Conservation (phyloP, 2,797 vertebrate species). For the Epinephelus awoara region DNA sequence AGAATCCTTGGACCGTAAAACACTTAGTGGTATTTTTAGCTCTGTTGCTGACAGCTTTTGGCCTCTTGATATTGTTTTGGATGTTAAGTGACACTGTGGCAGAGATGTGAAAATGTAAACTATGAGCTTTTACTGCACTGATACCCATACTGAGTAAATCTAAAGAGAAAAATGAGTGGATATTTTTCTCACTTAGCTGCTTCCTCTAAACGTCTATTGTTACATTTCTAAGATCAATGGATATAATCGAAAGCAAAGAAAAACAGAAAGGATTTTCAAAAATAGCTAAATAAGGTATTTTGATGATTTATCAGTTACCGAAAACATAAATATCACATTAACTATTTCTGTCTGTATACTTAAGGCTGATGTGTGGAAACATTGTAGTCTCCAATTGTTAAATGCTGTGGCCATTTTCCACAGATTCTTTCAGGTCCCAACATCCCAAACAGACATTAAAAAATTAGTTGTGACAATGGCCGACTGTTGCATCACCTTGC, state of each 20-base stretch:
- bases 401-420: not conserved
- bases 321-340: not conserved
- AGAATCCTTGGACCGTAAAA: conserved; percentile 5
- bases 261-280: not conserved
- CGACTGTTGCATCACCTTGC: no score
- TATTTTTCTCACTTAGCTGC: not conserved
- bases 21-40: conserved; percentile 12
- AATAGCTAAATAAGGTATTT: not conserved
- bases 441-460: no score
- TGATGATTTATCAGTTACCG: not conserved
- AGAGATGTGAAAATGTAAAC: conserved; percentile 27
- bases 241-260: not conserved
- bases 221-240: not conserved
- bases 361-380: not conserved
- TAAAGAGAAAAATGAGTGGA: not conserved
- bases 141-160: not conserved
- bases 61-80: conserved; percentile 19
- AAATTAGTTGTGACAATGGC: no score
- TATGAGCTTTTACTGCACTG: not conserved
- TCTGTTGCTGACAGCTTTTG: conserved; percentile 23
- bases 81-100: conserved; percentile 15
- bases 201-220: not conserved
- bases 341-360: not conserved
- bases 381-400: not conserved
- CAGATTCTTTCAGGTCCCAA: not conserved